Conservation (phyloP, 2,888 invertebrate species). For the Molorchus minor region DNA sequence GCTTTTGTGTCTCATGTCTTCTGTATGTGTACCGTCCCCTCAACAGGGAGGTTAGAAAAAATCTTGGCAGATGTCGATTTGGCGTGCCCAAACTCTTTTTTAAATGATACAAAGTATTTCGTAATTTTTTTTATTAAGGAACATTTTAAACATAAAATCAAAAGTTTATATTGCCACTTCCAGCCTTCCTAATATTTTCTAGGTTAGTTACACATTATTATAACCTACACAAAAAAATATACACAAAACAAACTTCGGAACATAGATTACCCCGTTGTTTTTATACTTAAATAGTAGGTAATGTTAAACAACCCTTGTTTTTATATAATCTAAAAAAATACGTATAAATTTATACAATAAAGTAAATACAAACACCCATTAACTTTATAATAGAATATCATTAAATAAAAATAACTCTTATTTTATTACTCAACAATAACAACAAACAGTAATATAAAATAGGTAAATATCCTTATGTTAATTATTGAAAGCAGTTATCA, state of each 20-base stretch:
- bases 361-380: constrained; percentile 20
- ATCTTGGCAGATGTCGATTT: no score
- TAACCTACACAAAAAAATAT: constrained; percentile 20
- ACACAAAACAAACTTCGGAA: constrained; percentile 26
- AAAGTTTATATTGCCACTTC: constrained; percentile 60
- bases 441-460: constrained; percentile 13
- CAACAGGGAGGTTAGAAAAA: no score
- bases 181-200: constrained; percentile 53
- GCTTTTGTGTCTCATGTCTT: no score
- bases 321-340: constrained; percentile 6
- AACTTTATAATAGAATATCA: constrained; percentile 11
- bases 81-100: no score
- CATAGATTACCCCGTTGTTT: constrained; percentile 4
- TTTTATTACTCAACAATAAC: constrained; percentile 1
- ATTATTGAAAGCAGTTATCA: constrained; percentile 36
- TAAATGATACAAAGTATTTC: no score
- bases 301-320: no score
- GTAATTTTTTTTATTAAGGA: no score
- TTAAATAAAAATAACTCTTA: constrained; percentile 15
- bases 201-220: constrained; percentile 35
- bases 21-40: no score
- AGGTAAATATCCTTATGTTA: constrained; percentile 30
- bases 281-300: not conserved
- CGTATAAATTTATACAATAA: constrained; percentile 10
- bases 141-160: constrained; percentile 36